Percentiles rank a stretch among this genome's conserved stretches.
These are phyloP conservation scores for Cygnus olor DNA, from an alignment of 2,797 vertebrate genomes.

Conservation along the genomic window DNA sequence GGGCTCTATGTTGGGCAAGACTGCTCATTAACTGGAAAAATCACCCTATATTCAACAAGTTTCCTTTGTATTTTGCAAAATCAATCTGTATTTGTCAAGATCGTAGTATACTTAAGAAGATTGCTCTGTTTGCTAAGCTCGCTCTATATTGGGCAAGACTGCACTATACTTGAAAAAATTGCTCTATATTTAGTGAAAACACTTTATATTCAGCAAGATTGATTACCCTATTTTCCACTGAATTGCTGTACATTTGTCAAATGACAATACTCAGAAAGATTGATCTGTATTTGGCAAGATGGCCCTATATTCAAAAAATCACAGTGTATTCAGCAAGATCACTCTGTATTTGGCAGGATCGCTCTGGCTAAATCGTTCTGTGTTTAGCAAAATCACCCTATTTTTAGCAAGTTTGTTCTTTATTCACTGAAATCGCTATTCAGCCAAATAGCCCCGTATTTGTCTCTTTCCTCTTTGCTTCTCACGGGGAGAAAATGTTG, in stretches of 20 bases:
- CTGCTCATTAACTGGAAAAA: background rate
- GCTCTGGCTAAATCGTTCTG: rapidly evolving
- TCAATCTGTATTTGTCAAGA: too few relatives aligned
- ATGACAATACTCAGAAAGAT: background rate
- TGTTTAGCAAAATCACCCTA: rapidly evolving
- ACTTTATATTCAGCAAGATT: too few relatives aligned
- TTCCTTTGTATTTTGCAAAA: too few relatives aligned
- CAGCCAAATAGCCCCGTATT: background rate
- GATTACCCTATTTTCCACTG: too few relatives aligned
- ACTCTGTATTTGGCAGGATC: rapidly evolving
- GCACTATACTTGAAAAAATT: rapidly evolving
- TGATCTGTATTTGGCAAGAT: background rate
- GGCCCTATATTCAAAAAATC: background rate
- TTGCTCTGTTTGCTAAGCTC: too few relatives aligned
- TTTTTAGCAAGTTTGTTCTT: rapidly evolving
- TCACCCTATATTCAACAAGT: background rate
- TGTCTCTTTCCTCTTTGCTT: background rate
- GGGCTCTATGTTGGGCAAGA: background rate
- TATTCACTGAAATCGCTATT: background rate
- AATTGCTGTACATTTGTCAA: too few relatives aligned
- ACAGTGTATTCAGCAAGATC: background rate
- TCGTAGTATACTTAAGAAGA: too few relatives aligned
- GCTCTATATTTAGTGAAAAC: too few relatives aligned
- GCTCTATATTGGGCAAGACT: too few relatives aligned
- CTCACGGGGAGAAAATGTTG: rapidly evolving